A percentile compares a stretch with the other conserved stretches of the same genome.
These are phyloP conservation scores for Paragorgia papillata DNA, from an alignment of 92 coral and sea anemone genomes.

Conservation along the genomic window DNA sequence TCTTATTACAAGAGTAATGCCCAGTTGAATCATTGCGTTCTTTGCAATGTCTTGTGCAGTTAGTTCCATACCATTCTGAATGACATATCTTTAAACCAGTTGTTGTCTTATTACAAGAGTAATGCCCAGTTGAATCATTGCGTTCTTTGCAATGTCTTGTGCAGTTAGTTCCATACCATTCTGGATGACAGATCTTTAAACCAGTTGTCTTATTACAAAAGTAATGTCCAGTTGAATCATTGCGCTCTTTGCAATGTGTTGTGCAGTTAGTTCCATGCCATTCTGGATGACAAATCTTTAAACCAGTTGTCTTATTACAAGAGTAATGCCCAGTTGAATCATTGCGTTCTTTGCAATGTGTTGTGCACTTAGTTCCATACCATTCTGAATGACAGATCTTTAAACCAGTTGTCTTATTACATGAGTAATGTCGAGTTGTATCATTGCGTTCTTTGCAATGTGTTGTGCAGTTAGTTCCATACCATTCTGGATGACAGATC, in stretches of 20 bases:
- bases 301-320: slow-evolving; percentile 35
- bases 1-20: not conserved
- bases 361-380: slow-evolving; percentile 29
- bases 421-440: slow-evolving; percentile 18
- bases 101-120: slow-evolving; percentile 29
- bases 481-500: slow-evolving; percentile 32
- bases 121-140: slow-evolving; percentile 34
- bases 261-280: no score
- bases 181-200: no score
- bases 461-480: slow-evolving; percentile 35
- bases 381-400: slow-evolving; percentile 44
- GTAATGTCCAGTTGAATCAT: no score
- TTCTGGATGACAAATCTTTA: no score
- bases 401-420: slow-evolving; percentile 46
- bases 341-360: slow-evolving; percentile 15
- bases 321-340: slow-evolving; percentile 34
- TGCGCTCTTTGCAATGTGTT: no score
- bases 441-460: slow-evolving; percentile 23
- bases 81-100: slow-evolving; percentile 33
- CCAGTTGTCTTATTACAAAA: no score
- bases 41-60: slow-evolving; percentile 40
- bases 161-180: slow-evolving; percentile 46
- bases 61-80: slow-evolving; percentile 34
- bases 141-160: slow-evolving; percentile 18
- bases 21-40: not conserved